Conservation (phyloP, 2,797 vertebrate genomes). For the Sternotherus odoratus region DNA sequence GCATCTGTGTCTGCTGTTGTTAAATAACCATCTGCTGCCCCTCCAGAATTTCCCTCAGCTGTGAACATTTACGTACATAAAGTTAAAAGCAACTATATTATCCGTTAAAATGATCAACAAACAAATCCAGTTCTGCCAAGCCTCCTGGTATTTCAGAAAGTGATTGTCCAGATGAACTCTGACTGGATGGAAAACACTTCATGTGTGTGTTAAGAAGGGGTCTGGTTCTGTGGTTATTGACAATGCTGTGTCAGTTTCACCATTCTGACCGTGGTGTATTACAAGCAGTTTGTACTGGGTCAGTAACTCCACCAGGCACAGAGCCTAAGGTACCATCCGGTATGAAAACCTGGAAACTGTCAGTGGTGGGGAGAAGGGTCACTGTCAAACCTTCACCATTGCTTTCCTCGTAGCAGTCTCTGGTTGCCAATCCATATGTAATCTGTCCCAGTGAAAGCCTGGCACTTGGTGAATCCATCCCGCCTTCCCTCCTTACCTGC, state of each 20-base stretch:
- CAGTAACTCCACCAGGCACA: neutral
- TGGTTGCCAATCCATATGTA: neutral
- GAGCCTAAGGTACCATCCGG: neutral
- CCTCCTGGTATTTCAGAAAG: neutral
- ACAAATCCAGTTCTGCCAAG: neutral
- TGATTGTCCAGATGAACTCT: too few relatives aligned
- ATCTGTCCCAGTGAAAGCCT: neutral
- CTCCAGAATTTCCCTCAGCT: neutral
- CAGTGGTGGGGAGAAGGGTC: neutral
- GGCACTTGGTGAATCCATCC: neutral
- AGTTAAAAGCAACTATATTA: neutral
- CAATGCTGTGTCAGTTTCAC: neutral
- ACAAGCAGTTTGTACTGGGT: neutral
- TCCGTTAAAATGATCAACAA: neutral
- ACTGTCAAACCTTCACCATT: neutral
- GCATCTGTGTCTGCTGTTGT: neutral
- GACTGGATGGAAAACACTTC: too few relatives aligned
- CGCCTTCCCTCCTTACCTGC: neutral
- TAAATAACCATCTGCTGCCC: neutral
- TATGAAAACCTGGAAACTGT: neutral
- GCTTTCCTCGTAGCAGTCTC: neutral
- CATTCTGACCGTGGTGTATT: neutral
- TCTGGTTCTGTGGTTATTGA: neutral
- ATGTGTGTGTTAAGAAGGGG: neutral
- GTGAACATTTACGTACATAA: neutral